Base-by-base conservation (phyloP, 2,797 vertebrate genomes). In the Syndactyla subalaris region DNA sequence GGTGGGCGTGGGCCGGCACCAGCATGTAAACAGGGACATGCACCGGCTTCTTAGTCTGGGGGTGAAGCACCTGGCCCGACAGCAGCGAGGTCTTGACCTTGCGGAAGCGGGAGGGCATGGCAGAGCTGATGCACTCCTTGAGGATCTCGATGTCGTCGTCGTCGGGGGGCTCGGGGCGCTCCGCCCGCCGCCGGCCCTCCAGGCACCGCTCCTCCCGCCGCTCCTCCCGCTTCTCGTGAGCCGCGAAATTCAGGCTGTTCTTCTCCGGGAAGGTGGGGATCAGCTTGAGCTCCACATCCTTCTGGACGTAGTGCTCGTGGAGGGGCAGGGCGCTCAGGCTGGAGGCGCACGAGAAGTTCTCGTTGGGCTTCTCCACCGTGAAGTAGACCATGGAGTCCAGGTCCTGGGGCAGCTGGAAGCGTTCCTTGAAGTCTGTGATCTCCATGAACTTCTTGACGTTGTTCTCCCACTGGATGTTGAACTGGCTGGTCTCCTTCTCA, bases 341-440 rank as follows among this genome's bases (percentile, higher is more conserved):
- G 32, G 99, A 99, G n/a, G 99, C 99, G 12, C 99, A 99, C 1
- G 99, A 99, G 97, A 99, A 99, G 97, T 99, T 99, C 97, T 99
- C 99, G 0, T 98, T 99, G 3, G 99, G 99, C 90, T 99, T 99
- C 98, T 99, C 99, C 95, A 99, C 99, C 0, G 99, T 99, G 96
- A 99, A 99, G 95, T 99, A 99, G 74, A 99, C 99, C 97, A 99
- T 99, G 70, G 99, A 98, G 80, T 99, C 99, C 59, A 99, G 97
- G 88, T 99, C 99, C 7, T 98, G 98, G 14, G 99, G 99, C 63
- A 99, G 98, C 96, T 99, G 99, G 95, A 99, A 99, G 68, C 99
- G 98, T 63, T 99, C 99, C 52, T 99, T 99, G 54, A 99, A 99
- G 95, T 99, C 99, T 0, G 99, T 98, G 12, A 99, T 99, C 96